Conservation (phyloP, 2,797 vertebrate species). For the Centroberyx gerrardi region DNA sequence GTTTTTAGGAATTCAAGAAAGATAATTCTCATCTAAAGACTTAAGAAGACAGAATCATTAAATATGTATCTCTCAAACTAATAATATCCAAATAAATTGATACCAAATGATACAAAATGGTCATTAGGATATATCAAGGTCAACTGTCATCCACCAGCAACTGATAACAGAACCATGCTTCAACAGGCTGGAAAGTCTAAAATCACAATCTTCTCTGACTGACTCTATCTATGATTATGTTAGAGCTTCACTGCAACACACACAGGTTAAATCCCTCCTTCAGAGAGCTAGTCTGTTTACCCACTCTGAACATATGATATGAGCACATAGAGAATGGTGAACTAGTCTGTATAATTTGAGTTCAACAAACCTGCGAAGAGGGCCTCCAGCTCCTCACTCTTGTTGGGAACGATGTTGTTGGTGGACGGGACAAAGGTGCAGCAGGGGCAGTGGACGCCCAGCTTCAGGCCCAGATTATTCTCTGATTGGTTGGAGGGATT, state of each 20-base stretch:
- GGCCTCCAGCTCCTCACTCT: slow-evolving; percentile 88
- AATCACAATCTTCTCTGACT: neutral
- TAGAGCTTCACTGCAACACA: neutral
- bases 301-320: neutral
- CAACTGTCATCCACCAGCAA: neutral
- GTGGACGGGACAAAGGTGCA: slow-evolving; percentile 88
- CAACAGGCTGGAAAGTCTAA: neutral
- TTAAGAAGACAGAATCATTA: no score
- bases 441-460: slow-evolving; percentile 89
- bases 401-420: slow-evolving; percentile 89
- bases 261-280: neutral
- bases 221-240: neutral
- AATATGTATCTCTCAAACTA: no score
- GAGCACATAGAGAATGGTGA: no score
- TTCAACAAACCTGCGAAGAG: slow-evolving; percentile 86
- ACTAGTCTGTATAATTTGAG: no score
- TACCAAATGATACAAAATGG: no score
- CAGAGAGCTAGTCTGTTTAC: neutral
- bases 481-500: slow-evolving; percentile 66
- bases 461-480: slow-evolving; percentile 87
- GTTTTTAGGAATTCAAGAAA: no score
- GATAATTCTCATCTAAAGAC: no score
- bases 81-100: no score
- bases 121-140: no score
- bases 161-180: neutral